Conservation (phyloP, 2,113 vertebrate species). For the Ammodytes dubius region DNA sequence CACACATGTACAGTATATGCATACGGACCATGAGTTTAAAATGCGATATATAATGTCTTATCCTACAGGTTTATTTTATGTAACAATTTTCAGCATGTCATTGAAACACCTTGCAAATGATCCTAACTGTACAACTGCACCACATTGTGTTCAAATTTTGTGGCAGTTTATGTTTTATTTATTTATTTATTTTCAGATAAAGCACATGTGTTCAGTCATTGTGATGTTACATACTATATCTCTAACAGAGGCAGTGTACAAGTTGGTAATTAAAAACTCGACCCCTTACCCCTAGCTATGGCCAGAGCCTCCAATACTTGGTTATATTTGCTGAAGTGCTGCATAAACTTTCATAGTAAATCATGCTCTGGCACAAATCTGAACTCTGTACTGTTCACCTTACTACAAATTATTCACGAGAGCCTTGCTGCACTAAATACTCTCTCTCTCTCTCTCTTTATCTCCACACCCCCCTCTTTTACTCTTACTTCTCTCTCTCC, state of each 20-base stretch:
- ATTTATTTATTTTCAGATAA: neutral
- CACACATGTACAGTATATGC: no score
- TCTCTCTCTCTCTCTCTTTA: conserved; percentile 63
- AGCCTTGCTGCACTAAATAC: conserved; percentile 55
- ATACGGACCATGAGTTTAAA: conserved; percentile 9
- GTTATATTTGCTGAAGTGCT: conserved; percentile 41
- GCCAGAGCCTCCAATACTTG: conserved; percentile 1
- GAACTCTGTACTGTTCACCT: conserved; percentile 70
- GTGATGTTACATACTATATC: neutral
- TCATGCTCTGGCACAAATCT: conserved; percentile 46
- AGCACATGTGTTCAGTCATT: neutral
- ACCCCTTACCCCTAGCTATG: neutral
- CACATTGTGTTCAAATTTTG: neutral
- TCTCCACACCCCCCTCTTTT: conserved; percentile 50
- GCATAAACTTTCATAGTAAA: conserved; percentile 36
- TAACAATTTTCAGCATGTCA: neutral
- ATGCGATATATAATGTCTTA: conserved; percentile 5
- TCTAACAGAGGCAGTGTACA: neutral
- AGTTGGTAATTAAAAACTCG: conserved; percentile 9
- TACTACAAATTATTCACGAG: conserved; percentile 63
- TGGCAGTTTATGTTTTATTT: neutral
- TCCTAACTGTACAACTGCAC: neutral
- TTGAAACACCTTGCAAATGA: neutral
- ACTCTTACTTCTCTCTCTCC: conserved; percentile 32
- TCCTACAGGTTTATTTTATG: neutral